phyloP scores from a whole-genome alignment of 2,113 vertebrate genomes.

The Platichthys flesus region DNA sequence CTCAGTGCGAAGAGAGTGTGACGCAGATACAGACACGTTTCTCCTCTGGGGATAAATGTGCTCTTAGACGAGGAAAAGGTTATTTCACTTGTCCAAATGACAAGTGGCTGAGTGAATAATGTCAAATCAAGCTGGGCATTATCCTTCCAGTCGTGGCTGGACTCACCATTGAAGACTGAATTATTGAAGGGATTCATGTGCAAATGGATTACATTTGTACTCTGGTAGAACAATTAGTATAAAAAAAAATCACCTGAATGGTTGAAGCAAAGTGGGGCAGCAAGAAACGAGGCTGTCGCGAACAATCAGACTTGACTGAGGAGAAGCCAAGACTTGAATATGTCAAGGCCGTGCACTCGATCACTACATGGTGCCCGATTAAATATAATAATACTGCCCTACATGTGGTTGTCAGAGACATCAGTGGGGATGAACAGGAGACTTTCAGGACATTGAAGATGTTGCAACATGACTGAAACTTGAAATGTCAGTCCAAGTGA shows the following conservation, averaged over 20 bases:
- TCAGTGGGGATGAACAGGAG: too few relatives aligned
- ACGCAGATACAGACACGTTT: background rate
- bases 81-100: conserved; percentile 29
- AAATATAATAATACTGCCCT: too few relatives aligned
- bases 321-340: background rate
- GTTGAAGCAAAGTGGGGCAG: background rate
- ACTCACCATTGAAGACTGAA: background rate
- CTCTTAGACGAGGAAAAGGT: conserved; percentile 12
- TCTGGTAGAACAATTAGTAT: background rate
- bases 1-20: background rate
- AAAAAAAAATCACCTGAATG: background rate
- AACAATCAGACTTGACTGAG: background rate
- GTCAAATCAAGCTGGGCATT: background rate
- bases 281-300: background rate
- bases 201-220: background rate
- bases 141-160: background rate
- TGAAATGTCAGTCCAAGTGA: too few relatives aligned
- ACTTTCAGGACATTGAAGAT: too few relatives aligned
- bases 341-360: too few relatives aligned
- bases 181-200: background rate
- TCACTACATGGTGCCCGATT: too few relatives aligned
- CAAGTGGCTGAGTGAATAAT: conserved; percentile 9
- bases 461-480: too few relatives aligned
- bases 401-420: too few relatives aligned
- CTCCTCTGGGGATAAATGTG: background rate